phyloP scores from a whole-genome alignment of 2,113 vertebrate species.

The Alaudala cheleensis region DNA sequence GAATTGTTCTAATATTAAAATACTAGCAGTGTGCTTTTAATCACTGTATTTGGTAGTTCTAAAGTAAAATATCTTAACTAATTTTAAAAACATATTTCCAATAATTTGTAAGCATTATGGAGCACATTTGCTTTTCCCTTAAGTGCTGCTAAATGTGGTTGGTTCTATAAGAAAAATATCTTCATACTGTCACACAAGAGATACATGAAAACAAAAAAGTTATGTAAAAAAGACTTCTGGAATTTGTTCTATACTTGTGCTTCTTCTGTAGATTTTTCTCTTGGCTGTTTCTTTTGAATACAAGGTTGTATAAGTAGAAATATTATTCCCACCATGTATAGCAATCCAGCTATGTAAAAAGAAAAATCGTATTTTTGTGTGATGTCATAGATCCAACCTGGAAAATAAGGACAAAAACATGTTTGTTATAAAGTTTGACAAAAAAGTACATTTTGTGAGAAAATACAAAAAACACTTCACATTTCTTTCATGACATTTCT shows the following conservation, averaged over 20 bases:
- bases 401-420: constrained; percentile 57
- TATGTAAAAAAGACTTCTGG: not conserved
- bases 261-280: constrained; percentile 58
- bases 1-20: not conserved
- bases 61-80: not conserved
- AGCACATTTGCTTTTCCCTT: not conserved
- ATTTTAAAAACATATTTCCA: constrained; percentile 5
- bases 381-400: constrained; percentile 84
- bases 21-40: not conserved
- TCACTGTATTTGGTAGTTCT: not conserved
- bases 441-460: not conserved
- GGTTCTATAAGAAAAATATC: not conserved
- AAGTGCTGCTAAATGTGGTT: not conserved
- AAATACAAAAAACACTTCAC: not conserved
- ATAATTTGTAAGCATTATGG: not conserved
- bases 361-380: constrained; percentile 82
- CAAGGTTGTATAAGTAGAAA: constrained; percentile 78
- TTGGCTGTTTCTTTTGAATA: constrained; percentile 65
- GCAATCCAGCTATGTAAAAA: constrained; percentile 80
- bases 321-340: constrained; percentile 80
- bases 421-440: not conserved
- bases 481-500: not conserved
- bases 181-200: not conserved
- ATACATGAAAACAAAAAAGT: not conserved
- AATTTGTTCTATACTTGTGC: constrained; percentile 42